Conservation (phyloP, 23 tunicate species). For the Ciona savignyi region DNA sequence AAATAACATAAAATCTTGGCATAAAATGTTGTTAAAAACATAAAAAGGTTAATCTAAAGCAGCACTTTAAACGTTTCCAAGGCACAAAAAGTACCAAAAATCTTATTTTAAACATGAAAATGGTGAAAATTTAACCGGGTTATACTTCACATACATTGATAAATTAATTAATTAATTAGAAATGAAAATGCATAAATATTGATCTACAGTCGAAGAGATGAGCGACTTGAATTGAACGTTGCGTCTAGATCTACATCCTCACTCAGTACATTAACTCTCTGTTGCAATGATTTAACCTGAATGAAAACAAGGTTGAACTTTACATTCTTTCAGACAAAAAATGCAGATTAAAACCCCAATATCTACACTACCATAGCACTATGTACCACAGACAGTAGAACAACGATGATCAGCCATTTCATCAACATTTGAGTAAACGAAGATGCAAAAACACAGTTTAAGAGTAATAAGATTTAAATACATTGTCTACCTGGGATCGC, state of each 20-base stretch:
- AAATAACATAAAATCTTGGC: too few species aligned
- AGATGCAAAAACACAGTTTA: neutral
- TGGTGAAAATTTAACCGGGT: too few species aligned
- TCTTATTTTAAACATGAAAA: too few species aligned
- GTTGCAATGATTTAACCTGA: slow-evolving; percentile 73
- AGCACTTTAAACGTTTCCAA: too few species aligned
- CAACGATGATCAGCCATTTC: neutral
- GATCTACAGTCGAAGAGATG: neutral
- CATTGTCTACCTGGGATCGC: slow-evolving; percentile 49
- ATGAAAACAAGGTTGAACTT: too few species aligned
- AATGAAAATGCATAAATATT: too few species aligned
- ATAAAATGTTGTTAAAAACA: too few species aligned
- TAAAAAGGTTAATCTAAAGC: too few species aligned
- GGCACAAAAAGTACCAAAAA: too few species aligned
- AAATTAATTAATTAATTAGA: too few species aligned
- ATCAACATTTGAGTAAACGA: too few species aligned
- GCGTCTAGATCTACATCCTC: slow-evolving; percentile 41
- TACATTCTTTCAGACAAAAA: neutral
- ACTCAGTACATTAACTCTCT: slow-evolving; percentile 51
- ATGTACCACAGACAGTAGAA: neutral
- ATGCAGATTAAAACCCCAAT: neutral
- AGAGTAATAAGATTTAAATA: neutral
- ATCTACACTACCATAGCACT: neutral
- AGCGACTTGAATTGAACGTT: neutral
- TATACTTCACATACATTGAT: too few species aligned